Base-by-base conservation (phyloP, 1,140 invertebrate species). In the Stegodyphus mimosarum region DNA sequence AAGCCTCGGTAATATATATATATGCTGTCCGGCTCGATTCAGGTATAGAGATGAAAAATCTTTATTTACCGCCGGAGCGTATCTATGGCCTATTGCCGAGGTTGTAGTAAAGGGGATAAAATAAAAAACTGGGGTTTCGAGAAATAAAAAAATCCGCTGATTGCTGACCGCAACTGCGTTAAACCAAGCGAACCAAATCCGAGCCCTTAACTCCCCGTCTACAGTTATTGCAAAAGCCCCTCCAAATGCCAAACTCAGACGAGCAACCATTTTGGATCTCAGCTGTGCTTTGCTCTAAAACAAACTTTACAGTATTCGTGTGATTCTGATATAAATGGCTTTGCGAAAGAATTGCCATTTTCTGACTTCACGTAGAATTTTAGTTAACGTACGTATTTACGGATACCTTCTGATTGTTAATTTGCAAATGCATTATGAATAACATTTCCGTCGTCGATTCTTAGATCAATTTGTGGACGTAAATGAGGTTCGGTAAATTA, bases 111-210 rank as follows among this genome's bases (percentile, higher is more conserved):
- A 6, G 50, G 7, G 52, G 13, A 73, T 9, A 17, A 48, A n/a
- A 49, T 6, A 15, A 7, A 63, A 53, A 72, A 84, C 7, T 13
- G 51, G 64, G 5, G 49, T 52, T 10, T 33, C 18, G 73, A 18
- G 7, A 64, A 51, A 83, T 49, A 74, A 74, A 53, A 79, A 52
- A 64, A 75, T 50, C 17, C 63, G 70, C 50, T 76, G 81, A 84
- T 84, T 84, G 73, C 63, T 84, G 81, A 84, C 81, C 81, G 63
- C 81, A 84, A 84, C 81, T 70, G 72, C 55, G 81, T 84, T 84
- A 84, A 84, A 84, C 73, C 81, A 76, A 84, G 72, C 81, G 73
- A 49, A 69, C 72, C 63, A 70, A 76, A 84, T 84, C 81, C 73
- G 13, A 67, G 33, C 50, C 66, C 76, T 53, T 53, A 78, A 78